A percentile compares a stretch with the other conserved stretches of the same genome.
These are phyloP conservation scores for Anisognathus igniventris DNA, from an alignment of 2,797 vertebrate species.

Conservation along the genomic window DNA sequence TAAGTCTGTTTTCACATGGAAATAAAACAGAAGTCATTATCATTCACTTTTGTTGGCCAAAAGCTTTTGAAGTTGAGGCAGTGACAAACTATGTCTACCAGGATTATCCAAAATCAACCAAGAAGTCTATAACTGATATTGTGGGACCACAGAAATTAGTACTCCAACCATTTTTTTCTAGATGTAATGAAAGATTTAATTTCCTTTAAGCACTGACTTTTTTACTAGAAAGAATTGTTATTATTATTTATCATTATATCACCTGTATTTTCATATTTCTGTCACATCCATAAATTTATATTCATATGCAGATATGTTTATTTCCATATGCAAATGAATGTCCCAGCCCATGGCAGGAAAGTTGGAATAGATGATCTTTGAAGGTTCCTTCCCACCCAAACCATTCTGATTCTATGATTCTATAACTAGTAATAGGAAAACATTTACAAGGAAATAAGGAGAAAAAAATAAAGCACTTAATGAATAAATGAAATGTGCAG, in stretches of 20 bases:
- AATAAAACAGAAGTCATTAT: neutral
- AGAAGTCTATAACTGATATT: neutral
- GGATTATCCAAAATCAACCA: neutral
- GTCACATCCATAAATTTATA: neutral
- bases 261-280: neutral
- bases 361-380: neutral
- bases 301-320: neutral
- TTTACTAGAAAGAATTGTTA: neutral
- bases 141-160: neutral
- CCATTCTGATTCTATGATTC: neutral
- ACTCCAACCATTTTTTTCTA: neutral
- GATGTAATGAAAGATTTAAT: neutral
- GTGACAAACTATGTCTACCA: neutral
- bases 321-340: neutral
- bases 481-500: neutral
- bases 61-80: neutral
- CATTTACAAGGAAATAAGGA: neutral
- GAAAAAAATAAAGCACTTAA: neutral
- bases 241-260: neutral
- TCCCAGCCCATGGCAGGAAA: neutral
- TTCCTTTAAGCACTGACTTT: neutral
- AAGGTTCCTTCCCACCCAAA: neutral
- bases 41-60: neutral
- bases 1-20: neutral
- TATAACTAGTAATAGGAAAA: neutral